Evolutionary conservation across 37 sponge, comb jelly and placozoan species (phyloP).

Genomic region (Halichondria panicea): DNA sequence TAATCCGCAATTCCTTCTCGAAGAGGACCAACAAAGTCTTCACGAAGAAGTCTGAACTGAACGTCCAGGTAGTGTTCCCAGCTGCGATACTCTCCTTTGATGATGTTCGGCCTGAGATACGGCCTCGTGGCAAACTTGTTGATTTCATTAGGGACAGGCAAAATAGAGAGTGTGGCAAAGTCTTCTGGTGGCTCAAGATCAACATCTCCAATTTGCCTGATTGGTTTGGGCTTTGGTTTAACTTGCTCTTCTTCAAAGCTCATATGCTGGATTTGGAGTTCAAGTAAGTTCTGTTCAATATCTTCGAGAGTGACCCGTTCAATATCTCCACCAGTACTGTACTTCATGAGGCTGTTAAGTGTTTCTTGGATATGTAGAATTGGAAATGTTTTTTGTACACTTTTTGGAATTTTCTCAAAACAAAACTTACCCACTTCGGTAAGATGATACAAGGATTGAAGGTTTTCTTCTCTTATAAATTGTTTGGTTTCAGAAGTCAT

Average conservation of each 20-base stretch:
- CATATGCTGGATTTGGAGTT: no score
- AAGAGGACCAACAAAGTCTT: slow-evolving; percentile 85
- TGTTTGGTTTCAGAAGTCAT: slow-evolving; percentile 25
- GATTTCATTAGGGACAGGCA: slow-evolving; percentile 44
- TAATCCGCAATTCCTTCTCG: slow-evolving; percentile 59
- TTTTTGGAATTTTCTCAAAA: slow-evolving; percentile 9
- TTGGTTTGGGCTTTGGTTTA: neutral
- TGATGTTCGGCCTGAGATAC: slow-evolving; percentile 50
- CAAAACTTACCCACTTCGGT: slow-evolving; percentile 37
- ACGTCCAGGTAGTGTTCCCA: slow-evolving; percentile 81
- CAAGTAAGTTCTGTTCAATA: no score
- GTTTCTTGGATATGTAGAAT: neutral
- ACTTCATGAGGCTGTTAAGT: neutral
- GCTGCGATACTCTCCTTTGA: slow-evolving; percentile 46
- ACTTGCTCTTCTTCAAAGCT: neutral
- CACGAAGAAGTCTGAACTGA: slow-evolving; percentile 82
- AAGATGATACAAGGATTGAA: slow-evolving; percentile 12
- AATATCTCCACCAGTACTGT: neutral
- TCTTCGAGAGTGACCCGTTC: neutral
- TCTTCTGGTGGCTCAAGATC: slow-evolving; percentile 26
- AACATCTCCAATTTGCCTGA: neutral
- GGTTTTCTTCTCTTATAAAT: slow-evolving; percentile 26
- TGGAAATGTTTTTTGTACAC: slow-evolving; percentile 16
- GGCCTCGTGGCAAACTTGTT: neutral
- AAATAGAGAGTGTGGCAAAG: slow-evolving; percentile 20